A percentile compares a stretch with the other conserved stretches of the same genome.
Evolutionary conservation across 2,888 invertebrate genomes (phyloP).

Genomic region (Nephrotoma guestfalica): DNA sequence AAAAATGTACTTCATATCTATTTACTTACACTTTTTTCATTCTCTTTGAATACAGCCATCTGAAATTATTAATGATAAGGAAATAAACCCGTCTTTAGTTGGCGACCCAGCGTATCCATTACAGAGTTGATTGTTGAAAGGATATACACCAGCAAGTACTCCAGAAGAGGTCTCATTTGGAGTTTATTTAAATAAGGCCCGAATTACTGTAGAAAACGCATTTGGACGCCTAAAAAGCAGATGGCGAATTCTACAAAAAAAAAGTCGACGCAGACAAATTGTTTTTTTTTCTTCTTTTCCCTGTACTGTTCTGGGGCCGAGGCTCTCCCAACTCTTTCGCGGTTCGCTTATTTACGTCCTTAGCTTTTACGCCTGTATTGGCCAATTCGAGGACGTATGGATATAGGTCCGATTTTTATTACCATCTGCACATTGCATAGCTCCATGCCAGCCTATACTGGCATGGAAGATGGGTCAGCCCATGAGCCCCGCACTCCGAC

Average conservation of each 20-base stretch:
- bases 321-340: no score
- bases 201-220: slow-evolving; percentile 13
- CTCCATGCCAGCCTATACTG: no score
- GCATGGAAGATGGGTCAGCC: no score
- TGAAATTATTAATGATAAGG: slow-evolving; percentile 5
- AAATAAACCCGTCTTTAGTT: slow-evolving; percentile 13
- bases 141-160: slow-evolving; percentile 9
- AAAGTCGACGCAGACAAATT: slow-evolving; percentile 13
- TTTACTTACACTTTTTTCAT: background rate
- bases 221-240: slow-evolving; percentile 19
- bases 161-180: slow-evolving; percentile 17
- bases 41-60: background rate
- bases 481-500: no score
- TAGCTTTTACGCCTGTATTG: no score
- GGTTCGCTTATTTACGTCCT: no score
- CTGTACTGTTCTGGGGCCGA: no score
- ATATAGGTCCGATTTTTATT: no score
- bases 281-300: no score
- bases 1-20: background rate
- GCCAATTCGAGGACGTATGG: no score
- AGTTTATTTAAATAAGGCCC: slow-evolving; percentile 12
- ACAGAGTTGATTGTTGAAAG: slow-evolving; percentile 15
- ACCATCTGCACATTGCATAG: no score
- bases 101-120: slow-evolving; percentile 16
- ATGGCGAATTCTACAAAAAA: slow-evolving; percentile 16